These are phyloP conservation scores for Porites divaricata DNA, from an alignment of 92 coral and sea anemone species.

Conservation along the genomic window DNA sequence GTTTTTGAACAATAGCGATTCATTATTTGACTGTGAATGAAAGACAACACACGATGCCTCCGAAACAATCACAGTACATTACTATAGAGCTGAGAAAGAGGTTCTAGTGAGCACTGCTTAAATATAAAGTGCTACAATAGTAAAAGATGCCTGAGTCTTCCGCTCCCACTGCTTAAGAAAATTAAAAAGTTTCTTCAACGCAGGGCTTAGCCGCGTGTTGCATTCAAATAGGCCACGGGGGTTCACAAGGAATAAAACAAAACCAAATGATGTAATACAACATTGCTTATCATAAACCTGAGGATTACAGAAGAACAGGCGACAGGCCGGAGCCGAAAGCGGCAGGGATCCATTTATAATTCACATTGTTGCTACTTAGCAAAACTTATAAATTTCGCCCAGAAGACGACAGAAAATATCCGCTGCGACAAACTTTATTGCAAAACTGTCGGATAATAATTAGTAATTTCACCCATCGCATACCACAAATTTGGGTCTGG, in stretches of 20 bases:
- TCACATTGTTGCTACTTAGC: conserved; percentile 76
- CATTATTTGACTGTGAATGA: conserved; percentile 11
- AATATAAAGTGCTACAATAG: conserved; percentile 26
- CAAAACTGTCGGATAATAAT: conserved; percentile 46
- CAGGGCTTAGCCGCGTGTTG: conserved; percentile 73
- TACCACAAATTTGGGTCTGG: conserved; percentile 37
- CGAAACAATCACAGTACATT: neutral
- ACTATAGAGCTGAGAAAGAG: neutral
- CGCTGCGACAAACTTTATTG: conserved; percentile 60
- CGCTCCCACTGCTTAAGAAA: conserved; percentile 56
- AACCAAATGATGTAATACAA: conserved; percentile 55
- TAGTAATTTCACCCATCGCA: conserved; percentile 29
- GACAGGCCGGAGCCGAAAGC: conserved; percentile 82
- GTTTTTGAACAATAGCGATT: conserved; percentile 32
- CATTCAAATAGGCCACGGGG: conserved; percentile 67
- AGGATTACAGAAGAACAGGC: conserved; percentile 61
- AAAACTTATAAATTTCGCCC: conserved; percentile 68
- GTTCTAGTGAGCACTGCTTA: neutral
- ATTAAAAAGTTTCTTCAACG: conserved; percentile 63
- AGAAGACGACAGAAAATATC: conserved; percentile 40
- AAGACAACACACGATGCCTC: conserved; percentile 15
- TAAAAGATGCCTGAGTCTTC: conserved; percentile 49
- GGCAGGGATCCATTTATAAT: conserved; percentile 83
- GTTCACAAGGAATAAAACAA: conserved; percentile 43
- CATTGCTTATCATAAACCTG: conserved; percentile 59